Evolutionary conservation across 1,140 invertebrate genomes (phyloP), one percentile per base, ranked within the genome.

Genomic region (Pogonus chalceus): DNA sequence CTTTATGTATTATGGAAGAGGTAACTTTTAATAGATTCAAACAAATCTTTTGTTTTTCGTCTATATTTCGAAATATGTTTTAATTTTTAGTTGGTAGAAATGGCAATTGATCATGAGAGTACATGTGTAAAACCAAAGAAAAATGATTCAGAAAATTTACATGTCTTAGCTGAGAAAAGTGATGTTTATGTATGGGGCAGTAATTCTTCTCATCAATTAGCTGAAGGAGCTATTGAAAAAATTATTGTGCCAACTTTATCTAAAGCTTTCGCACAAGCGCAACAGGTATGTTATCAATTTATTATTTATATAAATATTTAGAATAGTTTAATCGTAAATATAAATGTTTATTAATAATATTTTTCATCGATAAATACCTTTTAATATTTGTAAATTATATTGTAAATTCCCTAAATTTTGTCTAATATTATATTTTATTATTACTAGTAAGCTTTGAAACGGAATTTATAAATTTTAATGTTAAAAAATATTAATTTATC

Each of bases 111-210:
- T 52, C 73, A 74, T 60, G 66, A 67, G 20, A 65, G 62, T 43
- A 64, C 57, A 7, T 66, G 71, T 61, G 56, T 68, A 61, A 31
- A 56, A 53, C 20, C 61, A 60, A 58, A 67, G 56, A 57, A 53
- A 20, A 48, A 20, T 51, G 58, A 20, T 62, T 62, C 55, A 62
- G 37, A 49, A 47, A 35, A 43, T 48, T 49, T 43, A 43, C 37
- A 43, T 16, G 37, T 16, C 9, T 18, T 43, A 12, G 9, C 37
- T 7, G 37, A 43, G 37, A 56, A 60, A 39, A 73, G 75, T 62
- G 78, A 81, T 60, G 79, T 81, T n/a, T 83, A 76, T 65, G 77
- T 82, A 2, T 84, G 81, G 80, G 82, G 81, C 1, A 82, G 79
- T 62, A 83, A 84, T 68, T 81, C 79, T n/a, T 81, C 79, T 26